Percentiles rank a stretch among this genome's conserved stretches.
These are phyloP conservation scores for Drosophila heteroneura DNA, from an alignment of 2,888 invertebrate genomes.

Conservation along the genomic window DNA sequence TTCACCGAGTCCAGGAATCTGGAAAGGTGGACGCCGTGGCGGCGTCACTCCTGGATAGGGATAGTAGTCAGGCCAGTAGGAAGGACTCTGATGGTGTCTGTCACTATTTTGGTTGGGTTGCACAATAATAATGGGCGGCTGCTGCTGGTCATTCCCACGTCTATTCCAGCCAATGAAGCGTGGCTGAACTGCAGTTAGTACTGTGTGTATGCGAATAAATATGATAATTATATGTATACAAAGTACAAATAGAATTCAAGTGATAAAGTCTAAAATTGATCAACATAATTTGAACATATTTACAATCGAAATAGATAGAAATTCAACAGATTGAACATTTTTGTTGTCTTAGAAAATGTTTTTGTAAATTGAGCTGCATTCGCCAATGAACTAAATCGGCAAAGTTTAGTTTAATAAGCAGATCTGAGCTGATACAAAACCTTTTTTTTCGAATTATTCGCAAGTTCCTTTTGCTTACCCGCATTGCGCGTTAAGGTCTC, in stretches of 20 bases:
- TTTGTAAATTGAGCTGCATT: not conserved
- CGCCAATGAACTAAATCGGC: not conserved
- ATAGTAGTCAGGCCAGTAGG: conserved; percentile 34
- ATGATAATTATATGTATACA: not conserved
- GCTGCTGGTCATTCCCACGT: conserved; percentile 23
- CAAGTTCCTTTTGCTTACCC: conserved; percentile 14
- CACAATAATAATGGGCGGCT: conserved; percentile 44
- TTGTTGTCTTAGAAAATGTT: not conserved
- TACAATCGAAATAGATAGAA: not conserved
- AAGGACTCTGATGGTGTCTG: conserved; percentile 25
- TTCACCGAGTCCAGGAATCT: conserved; percentile 5
- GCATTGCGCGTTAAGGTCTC: not conserved
- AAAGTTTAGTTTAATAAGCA: not conserved
- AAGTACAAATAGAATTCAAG: not conserved
- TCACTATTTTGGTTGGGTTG: conserved; percentile 27
- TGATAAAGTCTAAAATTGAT: not conserved
- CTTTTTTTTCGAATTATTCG: not conserved
- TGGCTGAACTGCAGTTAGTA: conserved; percentile 34
- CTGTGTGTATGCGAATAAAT: not conserved
- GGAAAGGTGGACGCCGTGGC: conserved; percentile 6
- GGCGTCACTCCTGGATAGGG: conserved; percentile 11
- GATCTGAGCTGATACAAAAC: not conserved
- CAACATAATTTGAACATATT: not conserved
- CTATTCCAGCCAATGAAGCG: conserved; percentile 52
- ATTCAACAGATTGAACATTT: not conserved